Evolutionary conservation across 2,113 vertebrate species (phyloP).

Genomic region (Bettongia penicillata): DNA sequence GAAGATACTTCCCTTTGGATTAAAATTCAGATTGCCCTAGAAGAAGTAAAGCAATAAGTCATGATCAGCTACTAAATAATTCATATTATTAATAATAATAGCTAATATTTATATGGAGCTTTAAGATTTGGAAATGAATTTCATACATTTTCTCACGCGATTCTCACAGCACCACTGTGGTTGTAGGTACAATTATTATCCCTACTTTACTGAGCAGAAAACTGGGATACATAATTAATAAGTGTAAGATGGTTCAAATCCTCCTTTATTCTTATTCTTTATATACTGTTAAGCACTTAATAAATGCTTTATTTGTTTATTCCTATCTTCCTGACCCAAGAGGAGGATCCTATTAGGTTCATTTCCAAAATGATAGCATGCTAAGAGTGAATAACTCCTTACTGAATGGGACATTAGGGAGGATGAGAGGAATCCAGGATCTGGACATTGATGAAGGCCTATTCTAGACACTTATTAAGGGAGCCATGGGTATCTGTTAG

Average conservation of each 20-base stretch:
- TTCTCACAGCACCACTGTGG: background rate
- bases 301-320: background rate
- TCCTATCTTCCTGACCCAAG: background rate
- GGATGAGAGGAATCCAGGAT: background rate
- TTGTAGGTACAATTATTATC: background rate
- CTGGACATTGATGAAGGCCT: background rate
- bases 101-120: background rate
- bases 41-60: background rate
- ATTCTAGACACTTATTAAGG: background rate
- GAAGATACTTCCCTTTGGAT: background rate
- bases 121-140: background rate
- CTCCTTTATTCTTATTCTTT: background rate
- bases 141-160: background rate
- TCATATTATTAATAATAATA: background rate
- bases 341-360: background rate
- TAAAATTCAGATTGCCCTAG: background rate
- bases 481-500: background rate
- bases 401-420: background rate
- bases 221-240: background rate
- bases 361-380: background rate
- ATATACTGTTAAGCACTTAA: background rate
- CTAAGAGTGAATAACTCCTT: background rate
- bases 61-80: background rate
- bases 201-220: background rate
- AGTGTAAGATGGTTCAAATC: background rate